Conservation (phyloP, 64 coral and sea anemone genomes). For the Stichodactyla helianthus region DNA sequence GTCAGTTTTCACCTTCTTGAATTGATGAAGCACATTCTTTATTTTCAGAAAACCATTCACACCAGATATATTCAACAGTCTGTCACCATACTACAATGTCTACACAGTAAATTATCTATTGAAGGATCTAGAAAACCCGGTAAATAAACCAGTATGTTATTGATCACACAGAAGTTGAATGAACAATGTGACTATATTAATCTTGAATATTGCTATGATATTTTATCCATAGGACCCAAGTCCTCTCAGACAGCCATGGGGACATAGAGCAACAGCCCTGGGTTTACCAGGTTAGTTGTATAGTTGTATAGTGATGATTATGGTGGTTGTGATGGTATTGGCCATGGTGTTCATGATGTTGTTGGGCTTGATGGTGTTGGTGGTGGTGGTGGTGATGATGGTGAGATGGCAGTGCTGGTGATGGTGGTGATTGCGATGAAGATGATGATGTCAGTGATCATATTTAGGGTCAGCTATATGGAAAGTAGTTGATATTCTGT, state of each 20-base stretch:
- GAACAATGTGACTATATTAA: no score
- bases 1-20: not conserved
- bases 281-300: slow-evolving; percentile 54
- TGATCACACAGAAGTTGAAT: no score
- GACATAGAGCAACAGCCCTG: slow-evolving; percentile 67
- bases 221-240: not conserved
- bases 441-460: not conserved
- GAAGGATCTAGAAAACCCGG: slow-evolving; percentile 58
- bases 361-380: not conserved
- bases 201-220: not conserved
- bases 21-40: not conserved
- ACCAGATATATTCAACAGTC: slow-evolving; percentile 87
- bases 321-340: no score
- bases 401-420: not conserved
- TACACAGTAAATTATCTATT: slow-evolving; percentile 57
- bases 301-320: not conserved
- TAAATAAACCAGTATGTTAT: not conserved
- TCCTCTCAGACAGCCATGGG: slow-evolving; percentile 31
- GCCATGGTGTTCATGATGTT: not conserved
- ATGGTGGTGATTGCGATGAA: not conserved
- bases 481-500: no score
- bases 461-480: no score
- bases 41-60: slow-evolving; percentile 59
- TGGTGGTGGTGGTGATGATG: not conserved
- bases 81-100: slow-evolving; percentile 82